A percentile compares a stretch with the other conserved stretches of the same genome.
These are phyloP conservation scores for Tursiops truncatus DNA, from an alignment of 2,113 vertebrate species.

Conservation along the genomic window DNA sequence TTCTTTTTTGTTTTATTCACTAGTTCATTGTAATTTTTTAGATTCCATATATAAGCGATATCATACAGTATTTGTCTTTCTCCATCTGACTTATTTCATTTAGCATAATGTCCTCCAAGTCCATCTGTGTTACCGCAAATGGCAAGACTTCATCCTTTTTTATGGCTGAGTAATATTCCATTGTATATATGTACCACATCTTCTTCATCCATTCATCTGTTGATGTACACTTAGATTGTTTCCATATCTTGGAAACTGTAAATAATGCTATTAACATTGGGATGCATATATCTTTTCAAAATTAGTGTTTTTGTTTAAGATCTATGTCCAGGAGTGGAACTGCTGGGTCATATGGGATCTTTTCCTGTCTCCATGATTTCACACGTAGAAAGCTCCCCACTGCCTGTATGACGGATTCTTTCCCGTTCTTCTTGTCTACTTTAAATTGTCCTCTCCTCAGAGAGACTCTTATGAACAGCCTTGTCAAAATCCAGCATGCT, in stretches of 20 bases:
- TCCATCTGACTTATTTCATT: background rate
- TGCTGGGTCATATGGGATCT: background rate
- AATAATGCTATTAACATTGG: background rate
- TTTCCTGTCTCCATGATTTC: no score
- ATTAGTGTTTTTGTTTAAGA: background rate
- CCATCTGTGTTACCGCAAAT: background rate
- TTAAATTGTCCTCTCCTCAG: background rate
- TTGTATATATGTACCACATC: background rate
- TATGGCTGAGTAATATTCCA: background rate
- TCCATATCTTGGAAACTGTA: background rate
- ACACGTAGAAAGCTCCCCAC: accelerated
- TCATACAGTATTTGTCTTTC: background rate
- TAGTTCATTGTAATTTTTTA: background rate
- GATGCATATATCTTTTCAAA: background rate
- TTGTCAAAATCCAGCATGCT: background rate
- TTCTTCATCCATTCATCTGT: background rate
- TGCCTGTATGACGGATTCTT: background rate
- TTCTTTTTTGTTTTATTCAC: background rate
- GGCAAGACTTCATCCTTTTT: background rate
- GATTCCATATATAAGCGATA: background rate
- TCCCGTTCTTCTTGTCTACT: background rate
- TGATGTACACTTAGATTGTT: background rate
- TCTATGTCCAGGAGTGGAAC: background rate
- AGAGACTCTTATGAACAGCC: no score
- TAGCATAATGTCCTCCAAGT: background rate